A percentile compares a stretch with the other conserved stretches of the same genome.
Conservation (phyloP, 1,140 invertebrate species). For the Reticulitermes speratus region DNA sequence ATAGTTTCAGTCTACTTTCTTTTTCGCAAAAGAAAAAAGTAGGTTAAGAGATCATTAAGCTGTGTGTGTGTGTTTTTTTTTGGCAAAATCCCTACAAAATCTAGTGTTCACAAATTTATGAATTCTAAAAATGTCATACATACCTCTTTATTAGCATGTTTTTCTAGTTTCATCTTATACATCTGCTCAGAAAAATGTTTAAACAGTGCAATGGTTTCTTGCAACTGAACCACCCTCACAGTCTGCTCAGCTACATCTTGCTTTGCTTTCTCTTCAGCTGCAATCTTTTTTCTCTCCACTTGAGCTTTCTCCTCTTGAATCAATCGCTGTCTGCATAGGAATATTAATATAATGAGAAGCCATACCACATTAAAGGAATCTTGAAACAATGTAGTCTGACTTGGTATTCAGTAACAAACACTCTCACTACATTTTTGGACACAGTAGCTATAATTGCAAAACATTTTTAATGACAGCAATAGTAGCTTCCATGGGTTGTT, state of each 20-base stretch:
- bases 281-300: not conserved
- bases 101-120: too few species aligned
- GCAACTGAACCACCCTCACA: not conserved
- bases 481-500: too few species aligned
- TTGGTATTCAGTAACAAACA: not conserved
- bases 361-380: not conserved
- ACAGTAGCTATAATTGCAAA: not conserved
- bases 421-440: not conserved
- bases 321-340: not conserved
- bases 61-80: too few species aligned
- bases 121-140: not conserved
- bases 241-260: not conserved
- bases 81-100: too few species aligned
- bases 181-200: not conserved
- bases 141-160: not conserved
- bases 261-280: conserved; percentile 10
- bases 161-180: not conserved
- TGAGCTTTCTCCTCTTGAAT: conserved; percentile 24
- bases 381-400: not conserved
- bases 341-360: not conserved
- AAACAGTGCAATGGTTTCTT: not conserved
- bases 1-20: too few species aligned
- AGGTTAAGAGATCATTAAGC: too few species aligned
- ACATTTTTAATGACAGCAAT: not conserved
- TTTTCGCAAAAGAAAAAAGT: too few species aligned